Conservation (phyloP, 2,888 invertebrate species). For the Sinelater perroti region DNA sequence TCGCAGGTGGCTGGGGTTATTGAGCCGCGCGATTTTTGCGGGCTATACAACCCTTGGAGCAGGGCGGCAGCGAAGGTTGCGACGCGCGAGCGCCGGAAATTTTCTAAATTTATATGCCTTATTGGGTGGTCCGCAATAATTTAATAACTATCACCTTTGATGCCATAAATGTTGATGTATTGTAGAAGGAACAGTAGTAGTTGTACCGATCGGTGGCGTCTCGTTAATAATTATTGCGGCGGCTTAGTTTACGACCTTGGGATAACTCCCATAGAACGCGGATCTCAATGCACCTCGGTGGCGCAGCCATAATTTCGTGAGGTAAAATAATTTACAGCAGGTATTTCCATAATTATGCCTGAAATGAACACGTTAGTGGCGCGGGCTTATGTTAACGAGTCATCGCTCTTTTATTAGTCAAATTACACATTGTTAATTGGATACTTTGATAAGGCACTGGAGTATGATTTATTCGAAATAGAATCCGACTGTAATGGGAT, state of each 20-base stretch:
- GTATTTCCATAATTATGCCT: constrained; percentile 12
- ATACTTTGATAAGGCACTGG: constrained; percentile 19
- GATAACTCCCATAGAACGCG: constrained; percentile 19
- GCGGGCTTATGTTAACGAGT: constrained; percentile 19
- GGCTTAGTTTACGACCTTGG: constrained; percentile 24
- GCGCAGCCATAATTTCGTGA: constrained; percentile 10
- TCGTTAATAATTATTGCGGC: constrained; percentile 31
- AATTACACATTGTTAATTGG: constrained; percentile 25
- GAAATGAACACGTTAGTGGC: constrained; percentile 11
- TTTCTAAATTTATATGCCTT: constrained; percentile 35
- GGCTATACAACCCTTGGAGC: constrained; percentile 18
- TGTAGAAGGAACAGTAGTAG: constrained; percentile 35
- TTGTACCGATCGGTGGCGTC: constrained; percentile 34
- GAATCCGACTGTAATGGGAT: constrained; percentile 21
- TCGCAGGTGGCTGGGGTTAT: background rate
- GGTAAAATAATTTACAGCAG: constrained; percentile 12
- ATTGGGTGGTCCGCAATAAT: constrained; percentile 39
- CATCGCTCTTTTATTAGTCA: constrained; percentile 20
- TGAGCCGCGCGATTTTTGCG: background rate
- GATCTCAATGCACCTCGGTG: background rate
- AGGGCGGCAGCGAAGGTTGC: constrained; percentile 15
- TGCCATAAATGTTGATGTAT: constrained; percentile 36
- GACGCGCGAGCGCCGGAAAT: background rate
- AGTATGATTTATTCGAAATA: constrained; percentile 24
- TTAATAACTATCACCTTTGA: constrained; percentile 38